A percentile compares a stretch with the other conserved stretches of the same genome.
Evolutionary conservation across 2,113 vertebrate genomes (phyloP).

Genomic region (Bos indicus): DNA sequence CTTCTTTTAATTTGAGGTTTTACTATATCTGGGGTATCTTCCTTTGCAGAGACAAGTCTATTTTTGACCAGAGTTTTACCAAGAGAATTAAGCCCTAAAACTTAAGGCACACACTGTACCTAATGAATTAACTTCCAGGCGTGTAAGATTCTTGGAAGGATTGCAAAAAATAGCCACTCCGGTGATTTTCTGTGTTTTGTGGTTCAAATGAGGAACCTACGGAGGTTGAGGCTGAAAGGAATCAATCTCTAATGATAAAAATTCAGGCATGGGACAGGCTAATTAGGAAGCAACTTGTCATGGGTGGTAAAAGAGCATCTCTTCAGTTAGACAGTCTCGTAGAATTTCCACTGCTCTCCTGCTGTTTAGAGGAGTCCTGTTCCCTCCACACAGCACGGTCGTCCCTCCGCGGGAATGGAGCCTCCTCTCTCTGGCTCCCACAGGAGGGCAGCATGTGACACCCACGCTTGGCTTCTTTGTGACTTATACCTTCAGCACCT

Average conservation of each 20-base stretch:
- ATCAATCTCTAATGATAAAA: not conserved
- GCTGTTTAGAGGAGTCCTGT: not conserved
- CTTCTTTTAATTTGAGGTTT: not conserved
- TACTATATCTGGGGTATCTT: not conserved
- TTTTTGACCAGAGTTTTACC: not conserved
- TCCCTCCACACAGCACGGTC: accelerated
- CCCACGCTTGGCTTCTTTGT: not conserved
- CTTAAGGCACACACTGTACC: not conserved
- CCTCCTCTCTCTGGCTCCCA: not conserved
- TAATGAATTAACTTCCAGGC: not conserved
- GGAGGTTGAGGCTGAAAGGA: not conserved
- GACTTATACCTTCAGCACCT: not conserved
- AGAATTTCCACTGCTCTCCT: not conserved
- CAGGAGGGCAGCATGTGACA: not conserved
- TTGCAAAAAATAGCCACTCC: not conserved
- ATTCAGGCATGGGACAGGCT: not conserved
- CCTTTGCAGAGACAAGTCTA: not conserved
- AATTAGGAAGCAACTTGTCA: not conserved
- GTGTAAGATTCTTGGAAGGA: not conserved
- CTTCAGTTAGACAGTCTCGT: not conserved
- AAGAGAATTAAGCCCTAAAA: not conserved
- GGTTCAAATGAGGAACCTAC: not conserved
- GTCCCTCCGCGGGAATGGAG: accelerated
- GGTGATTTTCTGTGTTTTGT: not conserved
- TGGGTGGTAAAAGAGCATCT: not conserved